phyloP scores from a whole-genome alignment of 2,113 vertebrate genomes.

The Pelecanus crispus region DNA sequence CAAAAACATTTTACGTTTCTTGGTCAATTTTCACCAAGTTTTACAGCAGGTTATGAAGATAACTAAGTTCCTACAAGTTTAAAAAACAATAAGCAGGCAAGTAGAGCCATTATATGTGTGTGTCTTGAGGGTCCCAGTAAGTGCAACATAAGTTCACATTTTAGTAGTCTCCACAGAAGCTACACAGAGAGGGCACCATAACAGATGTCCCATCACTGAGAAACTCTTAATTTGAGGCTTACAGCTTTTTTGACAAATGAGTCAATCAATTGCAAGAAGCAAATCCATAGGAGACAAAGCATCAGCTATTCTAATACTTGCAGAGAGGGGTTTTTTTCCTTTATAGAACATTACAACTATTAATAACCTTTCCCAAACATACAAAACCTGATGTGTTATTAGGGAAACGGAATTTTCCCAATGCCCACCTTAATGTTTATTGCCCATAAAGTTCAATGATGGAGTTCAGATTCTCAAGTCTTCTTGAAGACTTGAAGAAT shows the following conservation, averaged over 20 bases:
- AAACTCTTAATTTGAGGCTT: not conserved
- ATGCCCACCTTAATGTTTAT: not conserved
- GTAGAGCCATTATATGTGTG: not conserved
- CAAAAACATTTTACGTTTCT: not conserved
- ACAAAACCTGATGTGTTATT: not conserved
- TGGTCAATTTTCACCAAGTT: not conserved
- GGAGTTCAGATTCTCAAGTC: not conserved
- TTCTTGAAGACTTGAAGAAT: not conserved
- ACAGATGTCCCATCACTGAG: not conserved
- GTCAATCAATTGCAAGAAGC: not conserved
- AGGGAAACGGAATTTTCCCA: not conserved
- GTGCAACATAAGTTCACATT: not conserved
- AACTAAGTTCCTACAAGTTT: not conserved
- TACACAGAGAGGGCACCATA: not conserved
- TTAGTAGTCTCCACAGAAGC: not conserved
- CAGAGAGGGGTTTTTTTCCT: not conserved
- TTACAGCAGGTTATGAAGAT: not conserved
- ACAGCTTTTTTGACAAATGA: not conserved
- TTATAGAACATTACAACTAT: not conserved
- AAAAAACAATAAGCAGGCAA: not conserved
- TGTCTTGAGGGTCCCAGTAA: not conserved
- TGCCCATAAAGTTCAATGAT: not conserved
- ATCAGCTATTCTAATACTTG: not conserved
- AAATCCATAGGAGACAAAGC: not conserved
- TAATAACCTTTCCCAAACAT: not conserved